Conservation (phyloP, 2,797 vertebrate genomes). For the Antrozous pallidus region DNA sequence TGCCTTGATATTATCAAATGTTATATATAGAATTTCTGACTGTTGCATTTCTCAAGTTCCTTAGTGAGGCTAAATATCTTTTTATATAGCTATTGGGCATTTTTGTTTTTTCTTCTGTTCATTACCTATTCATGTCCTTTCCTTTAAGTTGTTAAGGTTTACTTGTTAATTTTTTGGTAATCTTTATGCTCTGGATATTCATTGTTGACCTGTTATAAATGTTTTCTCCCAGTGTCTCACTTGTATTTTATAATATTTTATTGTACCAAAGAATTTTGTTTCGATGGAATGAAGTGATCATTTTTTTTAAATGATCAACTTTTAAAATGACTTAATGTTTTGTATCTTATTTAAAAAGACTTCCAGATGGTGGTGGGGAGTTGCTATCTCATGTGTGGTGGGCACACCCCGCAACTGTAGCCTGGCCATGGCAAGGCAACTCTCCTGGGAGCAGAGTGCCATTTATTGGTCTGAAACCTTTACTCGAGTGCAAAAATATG, state of each 20-base stretch:
- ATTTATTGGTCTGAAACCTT: background rate
- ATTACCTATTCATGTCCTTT: background rate
- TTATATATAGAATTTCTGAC: background rate
- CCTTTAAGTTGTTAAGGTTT: background rate
- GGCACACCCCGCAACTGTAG: no score
- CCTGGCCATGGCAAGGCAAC: no score
- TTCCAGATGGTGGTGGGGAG: background rate
- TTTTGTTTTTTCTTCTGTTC: background rate
- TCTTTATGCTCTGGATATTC: background rate
- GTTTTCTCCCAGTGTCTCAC: background rate
- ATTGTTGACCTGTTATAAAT: background rate
- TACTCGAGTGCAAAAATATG: background rate
- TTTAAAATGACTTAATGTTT: background rate
- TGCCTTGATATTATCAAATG: background rate
- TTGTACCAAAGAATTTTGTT: slow-evolving; percentile 12
- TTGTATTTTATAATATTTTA: background rate
- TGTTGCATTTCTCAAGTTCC: background rate
- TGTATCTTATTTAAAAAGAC: background rate
- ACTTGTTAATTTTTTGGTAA: background rate
- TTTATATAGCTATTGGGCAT: background rate
- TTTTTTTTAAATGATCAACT: background rate
- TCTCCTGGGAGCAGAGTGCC: background rate
- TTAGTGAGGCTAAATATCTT: background rate
- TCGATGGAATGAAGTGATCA: slow-evolving; percentile 5
- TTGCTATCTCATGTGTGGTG: background rate